A percentile compares a stretch with the other conserved stretches of the same genome.
phyloP scores from a whole-genome alignment of 2,888 invertebrate genomes.

The Amblyjoppa proteus region DNA sequence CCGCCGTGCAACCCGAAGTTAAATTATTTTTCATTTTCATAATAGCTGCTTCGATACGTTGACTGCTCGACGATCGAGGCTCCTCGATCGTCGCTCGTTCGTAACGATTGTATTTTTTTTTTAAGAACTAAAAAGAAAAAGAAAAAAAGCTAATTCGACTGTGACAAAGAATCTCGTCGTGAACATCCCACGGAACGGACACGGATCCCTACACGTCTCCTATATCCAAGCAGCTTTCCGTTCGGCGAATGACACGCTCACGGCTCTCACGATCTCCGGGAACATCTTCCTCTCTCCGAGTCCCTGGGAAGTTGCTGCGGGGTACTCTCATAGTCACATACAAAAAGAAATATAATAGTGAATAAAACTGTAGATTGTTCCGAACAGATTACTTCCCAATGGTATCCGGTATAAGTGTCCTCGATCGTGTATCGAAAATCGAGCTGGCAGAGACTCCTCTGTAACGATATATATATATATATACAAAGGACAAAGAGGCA shows the following conservation, averaged over 20 bases:
- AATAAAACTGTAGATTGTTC: slow-evolving; percentile 21
- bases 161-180: slow-evolving; percentile 22
- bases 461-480: not conserved
- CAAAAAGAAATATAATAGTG: not conserved
- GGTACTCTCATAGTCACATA: not conserved
- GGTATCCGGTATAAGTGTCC: slow-evolving; percentile 36
- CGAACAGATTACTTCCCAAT: slow-evolving; percentile 27
- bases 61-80: not conserved
- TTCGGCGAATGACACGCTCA: slow-evolving; percentile 45
- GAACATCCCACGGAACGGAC: slow-evolving; percentile 22
- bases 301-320: not conserved
- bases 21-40: not conserved
- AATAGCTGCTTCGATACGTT: not conserved
- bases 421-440: not conserved
- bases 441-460: not conserved
- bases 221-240: slow-evolving; percentile 7
- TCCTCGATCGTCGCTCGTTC: not conserved
- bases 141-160: not conserved
- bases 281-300: slow-evolving; percentile 39
- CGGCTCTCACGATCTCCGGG: slow-evolving; percentile 53
- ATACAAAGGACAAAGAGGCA: slow-evolving; percentile 49
- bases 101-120: slow-evolving; percentile 20
- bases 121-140: not conserved
- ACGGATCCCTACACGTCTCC: not conserved
- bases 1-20: not conserved